Evolutionary conservation across 2,113 vertebrate genomes (phyloP).

Genomic region (Hipposideros armiger): DNA sequence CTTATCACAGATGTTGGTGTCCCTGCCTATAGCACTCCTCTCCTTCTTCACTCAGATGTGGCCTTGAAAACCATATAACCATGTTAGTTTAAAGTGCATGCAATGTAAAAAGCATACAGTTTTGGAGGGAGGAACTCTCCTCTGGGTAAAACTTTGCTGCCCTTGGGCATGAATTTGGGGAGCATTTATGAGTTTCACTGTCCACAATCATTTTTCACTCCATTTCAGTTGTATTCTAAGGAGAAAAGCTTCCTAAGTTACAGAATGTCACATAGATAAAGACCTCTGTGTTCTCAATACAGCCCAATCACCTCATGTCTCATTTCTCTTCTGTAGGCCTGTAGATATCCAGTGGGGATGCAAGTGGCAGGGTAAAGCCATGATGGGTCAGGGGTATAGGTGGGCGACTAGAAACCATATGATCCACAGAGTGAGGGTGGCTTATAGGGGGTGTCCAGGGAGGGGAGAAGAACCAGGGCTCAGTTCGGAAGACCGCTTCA

Average conservation of each 20-base stretch:
- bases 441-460: neutral
- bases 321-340: neutral
- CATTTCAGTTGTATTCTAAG: neutral
- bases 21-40: neutral
- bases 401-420: neutral
- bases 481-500: neutral
- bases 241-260: neutral
- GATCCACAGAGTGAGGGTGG: neutral
- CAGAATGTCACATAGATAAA: neutral
- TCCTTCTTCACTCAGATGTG: neutral
- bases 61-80: neutral
- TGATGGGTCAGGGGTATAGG: neutral
- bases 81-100: neutral
- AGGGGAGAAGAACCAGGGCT: neutral
- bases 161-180: neutral
- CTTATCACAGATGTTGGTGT: neutral
- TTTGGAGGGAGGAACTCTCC: neutral
- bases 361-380: neutral
- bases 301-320: neutral
- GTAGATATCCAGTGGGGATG: neutral
- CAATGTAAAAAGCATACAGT: neutral
- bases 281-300: neutral
- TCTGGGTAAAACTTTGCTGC: neutral
- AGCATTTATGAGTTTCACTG: neutral
- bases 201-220: neutral